These are phyloP conservation scores for Drosophila mimica DNA, from an alignment of 2,888 invertebrate species.

Conservation along the genomic window DNA sequence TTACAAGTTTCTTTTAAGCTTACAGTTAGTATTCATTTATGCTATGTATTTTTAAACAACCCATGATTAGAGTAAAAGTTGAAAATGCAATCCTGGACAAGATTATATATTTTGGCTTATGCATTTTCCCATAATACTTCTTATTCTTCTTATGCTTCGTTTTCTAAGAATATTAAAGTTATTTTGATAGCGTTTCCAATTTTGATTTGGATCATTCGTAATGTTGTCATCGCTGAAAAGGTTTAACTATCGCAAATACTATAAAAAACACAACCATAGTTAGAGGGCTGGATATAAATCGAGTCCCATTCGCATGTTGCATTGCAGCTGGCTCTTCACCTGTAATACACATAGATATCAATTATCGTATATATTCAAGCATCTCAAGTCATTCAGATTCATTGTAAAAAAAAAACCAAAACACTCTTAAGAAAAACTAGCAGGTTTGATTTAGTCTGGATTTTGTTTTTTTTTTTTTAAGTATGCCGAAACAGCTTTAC, in stretches of 20 bases:
- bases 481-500: neutral
- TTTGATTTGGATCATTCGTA: slow-evolving; percentile 21
- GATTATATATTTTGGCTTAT: slow-evolving; percentile 57
- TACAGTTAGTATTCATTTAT: slow-evolving; percentile 67
- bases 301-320: slow-evolving; percentile 83
- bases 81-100: slow-evolving; percentile 82
- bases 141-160: slow-evolving; percentile 10
- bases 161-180: slow-evolving; percentile 38
- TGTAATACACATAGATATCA: slow-evolving; percentile 33
- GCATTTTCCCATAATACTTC: slow-evolving; percentile 54
- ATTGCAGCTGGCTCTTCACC: slow-evolving; percentile 85
- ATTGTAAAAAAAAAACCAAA: neutral
- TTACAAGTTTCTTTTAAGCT: slow-evolving; percentile 55
- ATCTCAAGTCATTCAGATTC: too few species aligned
- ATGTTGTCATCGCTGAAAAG: slow-evolving; percentile 78
- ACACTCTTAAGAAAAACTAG: neutral
- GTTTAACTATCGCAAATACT: slow-evolving; percentile 66
- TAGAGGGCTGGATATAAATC: slow-evolving; percentile 62
- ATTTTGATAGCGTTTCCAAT: slow-evolving; percentile 23
- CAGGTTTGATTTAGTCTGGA: neutral
- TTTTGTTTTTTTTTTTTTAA: too few species aligned
- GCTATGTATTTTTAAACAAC: slow-evolving; percentile 79
- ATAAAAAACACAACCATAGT: slow-evolving; percentile 82
- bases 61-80: slow-evolving; percentile 82
- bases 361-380: neutral